These are phyloP conservation scores for Centruroides vittatus DNA, from an alignment of 1,140 invertebrate species.

Conservation along the genomic window DNA sequence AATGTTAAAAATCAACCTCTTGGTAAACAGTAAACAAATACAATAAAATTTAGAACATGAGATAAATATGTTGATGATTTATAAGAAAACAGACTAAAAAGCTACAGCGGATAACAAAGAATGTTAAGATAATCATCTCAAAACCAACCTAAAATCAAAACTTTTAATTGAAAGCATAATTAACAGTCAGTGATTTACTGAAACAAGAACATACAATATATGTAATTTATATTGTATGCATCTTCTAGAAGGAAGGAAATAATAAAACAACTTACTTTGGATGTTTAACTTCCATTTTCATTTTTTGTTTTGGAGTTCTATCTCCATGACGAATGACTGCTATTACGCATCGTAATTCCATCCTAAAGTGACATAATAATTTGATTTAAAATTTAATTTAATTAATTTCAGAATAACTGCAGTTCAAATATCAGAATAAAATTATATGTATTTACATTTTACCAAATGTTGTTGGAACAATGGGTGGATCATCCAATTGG, in stretches of 20 bases:
- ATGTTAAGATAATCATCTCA: neutral
- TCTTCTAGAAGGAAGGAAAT: neutral
- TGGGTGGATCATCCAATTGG: conserved; percentile 93
- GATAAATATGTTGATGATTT: no score
- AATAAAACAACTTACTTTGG: conserved; percentile 53
- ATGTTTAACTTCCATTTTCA: conserved; percentile 99
- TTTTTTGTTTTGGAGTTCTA: conserved; percentile 98
- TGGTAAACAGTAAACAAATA: no score
- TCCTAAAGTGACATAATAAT: conserved; percentile 36
- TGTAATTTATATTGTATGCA: neutral
- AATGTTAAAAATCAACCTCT: no score
- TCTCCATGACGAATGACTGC: conserved; percentile 98
- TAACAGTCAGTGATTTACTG: neutral
- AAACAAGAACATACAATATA: neutral
- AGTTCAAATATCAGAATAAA: conserved; percentile 5
- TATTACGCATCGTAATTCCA: conserved; percentile 95
- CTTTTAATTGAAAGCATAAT: neutral
- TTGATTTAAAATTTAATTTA: neutral
- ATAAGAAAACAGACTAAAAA: neutral
- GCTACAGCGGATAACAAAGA: neutral
- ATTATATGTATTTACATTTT: conserved; percentile 60
- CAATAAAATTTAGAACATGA: no score
- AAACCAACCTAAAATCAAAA: neutral
- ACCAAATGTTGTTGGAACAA: conserved; percentile 96
- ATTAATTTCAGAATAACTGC: neutral